Conservation (phyloP, 1,140 invertebrate genomes). For the Orussus abietinus region DNA sequence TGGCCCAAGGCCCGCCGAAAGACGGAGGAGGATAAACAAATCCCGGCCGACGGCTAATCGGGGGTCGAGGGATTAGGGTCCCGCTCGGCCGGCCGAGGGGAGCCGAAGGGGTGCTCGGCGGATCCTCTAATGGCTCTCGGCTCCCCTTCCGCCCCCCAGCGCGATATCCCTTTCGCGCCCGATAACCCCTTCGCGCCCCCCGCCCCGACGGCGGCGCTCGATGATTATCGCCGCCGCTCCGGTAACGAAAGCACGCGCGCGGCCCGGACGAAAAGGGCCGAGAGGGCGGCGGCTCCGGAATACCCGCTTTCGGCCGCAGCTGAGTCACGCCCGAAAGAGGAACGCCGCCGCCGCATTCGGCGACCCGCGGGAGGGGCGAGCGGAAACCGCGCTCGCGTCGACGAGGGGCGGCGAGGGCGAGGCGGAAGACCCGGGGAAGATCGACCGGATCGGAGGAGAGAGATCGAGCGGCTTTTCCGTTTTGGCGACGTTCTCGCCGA, state of each 20-base stretch:
- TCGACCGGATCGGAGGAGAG: background rate
- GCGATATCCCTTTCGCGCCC: background rate
- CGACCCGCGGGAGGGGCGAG: background rate
- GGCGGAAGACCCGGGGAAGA: background rate
- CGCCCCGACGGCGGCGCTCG: constrained; percentile 19
- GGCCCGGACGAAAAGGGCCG: constrained; percentile 15
- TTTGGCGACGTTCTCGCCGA: no score
- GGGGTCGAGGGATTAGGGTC: background rate
- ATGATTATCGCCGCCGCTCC: constrained; percentile 35
- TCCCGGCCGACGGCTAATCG: background rate
- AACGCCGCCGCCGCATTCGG: constrained; percentile 6
- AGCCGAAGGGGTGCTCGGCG: background rate
- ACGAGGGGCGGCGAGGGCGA: background rate
- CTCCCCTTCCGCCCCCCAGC: constrained; percentile 5
- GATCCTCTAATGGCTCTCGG: constrained; percentile 21
- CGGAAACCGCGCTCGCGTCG: no score
- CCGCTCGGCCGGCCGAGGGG: no score
- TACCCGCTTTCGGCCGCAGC: constrained; percentile 23
- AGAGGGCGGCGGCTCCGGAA: constrained; percentile 19
- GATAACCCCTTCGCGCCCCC: constrained; percentile 17
- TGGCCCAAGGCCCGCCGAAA: no score
- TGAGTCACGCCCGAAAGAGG: constrained; percentile 34
- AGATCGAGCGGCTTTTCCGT: no score
- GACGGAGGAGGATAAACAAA: constrained; percentile 1
- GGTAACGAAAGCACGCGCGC: constrained; percentile 33